Base-by-base conservation (phyloP, 2,888 invertebrate genomes). In the Mythimna ferrago region DNA sequence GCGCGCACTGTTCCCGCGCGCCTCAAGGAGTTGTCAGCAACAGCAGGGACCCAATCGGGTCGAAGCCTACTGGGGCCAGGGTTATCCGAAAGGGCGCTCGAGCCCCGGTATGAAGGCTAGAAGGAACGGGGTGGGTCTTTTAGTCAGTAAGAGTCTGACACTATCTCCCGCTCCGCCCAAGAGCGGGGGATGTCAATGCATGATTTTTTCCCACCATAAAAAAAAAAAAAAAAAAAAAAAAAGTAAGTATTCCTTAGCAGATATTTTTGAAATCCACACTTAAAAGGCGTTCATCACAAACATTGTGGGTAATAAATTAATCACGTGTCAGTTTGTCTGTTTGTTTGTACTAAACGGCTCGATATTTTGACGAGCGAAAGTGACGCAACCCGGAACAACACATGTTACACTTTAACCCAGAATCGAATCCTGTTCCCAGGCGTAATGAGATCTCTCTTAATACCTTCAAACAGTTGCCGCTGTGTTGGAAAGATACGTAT, bases 301-400 rank as follows among this genome's bases (percentile, higher is more conserved):
- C 78, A 67, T 78, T 65, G 57, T 58, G 72, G 54, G 71, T 35
- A 35, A 48, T 79, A 74, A 79, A 83, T 68, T 71, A 64, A 54
- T 61, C 48, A 44, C 2, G 9, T 0, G 53, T 71, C 54, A 56
- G 58, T 64, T 41, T 38, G 64, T 16, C 35, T 58, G 69, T 73
- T 71, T 79, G 74, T 82, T 79, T 64, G 66, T 58, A 54, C 11
- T 56, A 44, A 66, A 53, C 74, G 51, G 80, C 68, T 74, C 75
- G 74, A 63, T 66, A 62, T 79, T 67, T 66, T 48, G 66, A 71
- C 53, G 61, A 60, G 53, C 63, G 26, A 16, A 41, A n/a, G 77
- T 81, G 81, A 71, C 69, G 81, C 66, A 84, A 84, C 58, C 65
- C 67, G 76, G 72, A 81, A 82, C 76, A 81, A 82, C 78, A 84